Evolutionary conservation across 2,888 invertebrate genomes (phyloP).

Genomic region (Coelinius sp.): DNA sequence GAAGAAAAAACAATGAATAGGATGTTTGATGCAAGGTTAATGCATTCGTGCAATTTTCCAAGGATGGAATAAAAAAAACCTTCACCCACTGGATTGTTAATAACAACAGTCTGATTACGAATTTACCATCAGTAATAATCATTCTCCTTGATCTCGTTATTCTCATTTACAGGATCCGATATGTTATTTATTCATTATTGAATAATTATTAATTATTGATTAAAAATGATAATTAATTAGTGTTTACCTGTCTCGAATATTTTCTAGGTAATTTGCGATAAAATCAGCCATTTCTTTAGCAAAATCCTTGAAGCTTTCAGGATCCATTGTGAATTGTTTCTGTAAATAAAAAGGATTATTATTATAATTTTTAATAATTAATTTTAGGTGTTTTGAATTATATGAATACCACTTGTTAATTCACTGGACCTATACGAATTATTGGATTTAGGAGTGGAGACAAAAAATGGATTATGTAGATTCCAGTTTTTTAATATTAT

Average conservation of each 20-base stretch:
- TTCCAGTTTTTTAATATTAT: too few species aligned
- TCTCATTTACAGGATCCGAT: slow-evolving; percentile 14
- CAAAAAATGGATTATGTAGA: too few species aligned
- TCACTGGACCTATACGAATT: too few species aligned
- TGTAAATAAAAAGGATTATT: background rate
- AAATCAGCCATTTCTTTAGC: slow-evolving; percentile 96
- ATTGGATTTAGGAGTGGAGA: too few species aligned
- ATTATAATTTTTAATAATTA: too few species aligned
- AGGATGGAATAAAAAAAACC: slow-evolving; percentile 2
- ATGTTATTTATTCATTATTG: background rate
- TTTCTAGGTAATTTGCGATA: slow-evolving; percentile 93
- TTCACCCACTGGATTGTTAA: slow-evolving; percentile 5
- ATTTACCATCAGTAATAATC: background rate
- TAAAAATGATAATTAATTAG: slow-evolving; percentile 15
- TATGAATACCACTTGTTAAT: background rate
- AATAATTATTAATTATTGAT: slow-evolving; percentile 22
- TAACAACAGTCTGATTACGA: background rate
- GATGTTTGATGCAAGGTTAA: background rate
- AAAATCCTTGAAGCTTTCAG: slow-evolving; percentile 86
- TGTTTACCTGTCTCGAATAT: slow-evolving; percentile 88
- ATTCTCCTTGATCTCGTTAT: slow-evolving; percentile 43
- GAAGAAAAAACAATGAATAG: slow-evolving; percentile 13
- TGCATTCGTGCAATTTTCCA: background rate
- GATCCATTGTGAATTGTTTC: slow-evolving; percentile 76
- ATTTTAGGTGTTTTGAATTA: too few species aligned